Percentiles rank a stretch among this genome's conserved stretches.
phyloP scores from a whole-genome alignment of 2,797 vertebrate genomes.

The Diglossa cyanea region DNA sequence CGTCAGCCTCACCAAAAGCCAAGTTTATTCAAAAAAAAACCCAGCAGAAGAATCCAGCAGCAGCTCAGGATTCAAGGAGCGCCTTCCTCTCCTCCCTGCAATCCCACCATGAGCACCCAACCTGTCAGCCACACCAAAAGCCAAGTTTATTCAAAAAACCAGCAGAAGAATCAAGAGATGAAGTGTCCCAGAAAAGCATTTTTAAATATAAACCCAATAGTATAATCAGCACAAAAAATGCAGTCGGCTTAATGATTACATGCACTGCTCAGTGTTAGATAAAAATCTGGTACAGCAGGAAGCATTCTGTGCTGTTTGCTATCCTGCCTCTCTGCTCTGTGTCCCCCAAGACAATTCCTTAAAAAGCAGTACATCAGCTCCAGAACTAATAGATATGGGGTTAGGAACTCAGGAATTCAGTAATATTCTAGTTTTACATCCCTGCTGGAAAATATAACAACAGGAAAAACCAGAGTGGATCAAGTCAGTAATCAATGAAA shows the following conservation, averaged over 20 bases:
- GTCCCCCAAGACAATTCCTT: not conserved
- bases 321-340: not conserved
- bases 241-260: not conserved
- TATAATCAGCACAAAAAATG: not conserved
- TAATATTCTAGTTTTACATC: not conserved
- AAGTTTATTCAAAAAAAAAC: not conserved
- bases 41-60: not conserved
- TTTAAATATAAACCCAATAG: not conserved
- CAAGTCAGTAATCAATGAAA: not conserved
- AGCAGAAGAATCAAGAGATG: not conserved
- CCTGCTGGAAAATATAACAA: not conserved
- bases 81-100: not conserved
- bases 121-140: not conserved
- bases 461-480: not conserved
- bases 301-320: not conserved
- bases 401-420: not conserved
- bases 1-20: not conserved
- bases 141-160: not conserved
- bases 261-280: not conserved
- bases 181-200: not conserved
- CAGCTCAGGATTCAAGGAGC: not conserved
- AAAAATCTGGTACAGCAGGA: not conserved
- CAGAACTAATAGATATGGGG: not conserved
- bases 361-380: not conserved
- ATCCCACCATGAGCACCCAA: rapidly evolving